Evolutionary conservation across 2,888 invertebrate genomes (phyloP).

Genomic region (Cheiracanthium punctorium): DNA sequence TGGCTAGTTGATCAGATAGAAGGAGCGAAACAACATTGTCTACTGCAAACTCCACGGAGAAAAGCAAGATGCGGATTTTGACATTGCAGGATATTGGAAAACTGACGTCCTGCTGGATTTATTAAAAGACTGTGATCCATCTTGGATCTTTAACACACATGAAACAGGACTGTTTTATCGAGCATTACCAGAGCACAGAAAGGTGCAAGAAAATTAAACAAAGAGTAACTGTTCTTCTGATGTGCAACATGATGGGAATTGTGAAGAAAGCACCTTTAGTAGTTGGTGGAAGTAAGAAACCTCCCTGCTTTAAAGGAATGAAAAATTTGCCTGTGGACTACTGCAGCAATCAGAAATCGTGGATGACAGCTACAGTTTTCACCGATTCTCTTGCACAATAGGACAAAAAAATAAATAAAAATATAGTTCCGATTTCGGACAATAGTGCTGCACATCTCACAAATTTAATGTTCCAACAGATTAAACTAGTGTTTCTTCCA

Average conservation of each 20-base stretch:
- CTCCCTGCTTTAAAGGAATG: not conserved
- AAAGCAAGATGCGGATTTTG: slow-evolving; percentile 7
- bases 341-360: not conserved
- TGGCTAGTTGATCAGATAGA: slow-evolving; percentile 10
- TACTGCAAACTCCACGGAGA: slow-evolving; percentile 1
- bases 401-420: not conserved
- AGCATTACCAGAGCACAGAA: not conserved
- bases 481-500: too few species aligned
- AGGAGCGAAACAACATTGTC: slow-evolving; percentile 13
- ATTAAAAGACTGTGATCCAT: not conserved
- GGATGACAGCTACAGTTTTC: too few species aligned
- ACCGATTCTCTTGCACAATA: not conserved
- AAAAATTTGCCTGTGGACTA: not conserved
- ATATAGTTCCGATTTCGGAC: not conserved
- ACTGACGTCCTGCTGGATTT: not conserved
- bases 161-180: not conserved
- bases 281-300: not conserved
- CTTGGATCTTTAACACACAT: not conserved
- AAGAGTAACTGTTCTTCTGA: not conserved
- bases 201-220: too few species aligned
- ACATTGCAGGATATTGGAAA: not conserved
- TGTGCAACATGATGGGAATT: not conserved
- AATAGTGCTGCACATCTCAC: not conserved
- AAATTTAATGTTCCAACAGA: too few species aligned
- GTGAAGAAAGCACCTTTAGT: not conserved